Evolutionary conservation across 2,797 vertebrate genomes (phyloP).

Genomic region (Sitta carolinensis): DNA sequence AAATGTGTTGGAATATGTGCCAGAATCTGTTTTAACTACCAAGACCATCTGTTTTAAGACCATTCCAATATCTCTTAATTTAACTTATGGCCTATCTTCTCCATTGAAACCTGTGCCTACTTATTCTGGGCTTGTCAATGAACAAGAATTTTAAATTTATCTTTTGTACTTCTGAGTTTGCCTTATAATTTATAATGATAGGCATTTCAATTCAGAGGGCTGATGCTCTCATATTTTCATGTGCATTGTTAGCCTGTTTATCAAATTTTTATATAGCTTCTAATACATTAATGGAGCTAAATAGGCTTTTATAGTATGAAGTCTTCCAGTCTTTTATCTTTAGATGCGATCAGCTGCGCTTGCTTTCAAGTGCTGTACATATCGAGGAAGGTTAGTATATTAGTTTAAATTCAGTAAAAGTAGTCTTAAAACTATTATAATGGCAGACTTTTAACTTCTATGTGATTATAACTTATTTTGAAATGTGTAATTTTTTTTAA

Average conservation of each 20-base stretch:
- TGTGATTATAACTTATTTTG: constrained; percentile 19
- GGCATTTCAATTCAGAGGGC: neutral
- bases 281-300: neutral
- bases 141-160: neutral
- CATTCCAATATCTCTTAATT: neutral
- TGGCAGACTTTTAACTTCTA: neutral
- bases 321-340: neutral
- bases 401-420: neutral
- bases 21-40: neutral
- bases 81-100: neutral
- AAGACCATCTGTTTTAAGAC: neutral
- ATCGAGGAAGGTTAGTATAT: neutral
- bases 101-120: neutral
- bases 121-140: neutral
- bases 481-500: neutral
- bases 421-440: constrained; percentile 11
- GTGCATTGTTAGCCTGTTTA: neutral
- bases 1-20: neutral
- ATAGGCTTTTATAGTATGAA: neutral
- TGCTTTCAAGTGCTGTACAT: neutral
- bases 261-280: neutral
- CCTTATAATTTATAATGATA: neutral
- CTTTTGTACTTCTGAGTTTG: neutral
- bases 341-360: neutral
- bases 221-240: neutral